phyloP scores from a whole-genome alignment of 2,113 vertebrate genomes.

The Junco hyemalis region DNA sequence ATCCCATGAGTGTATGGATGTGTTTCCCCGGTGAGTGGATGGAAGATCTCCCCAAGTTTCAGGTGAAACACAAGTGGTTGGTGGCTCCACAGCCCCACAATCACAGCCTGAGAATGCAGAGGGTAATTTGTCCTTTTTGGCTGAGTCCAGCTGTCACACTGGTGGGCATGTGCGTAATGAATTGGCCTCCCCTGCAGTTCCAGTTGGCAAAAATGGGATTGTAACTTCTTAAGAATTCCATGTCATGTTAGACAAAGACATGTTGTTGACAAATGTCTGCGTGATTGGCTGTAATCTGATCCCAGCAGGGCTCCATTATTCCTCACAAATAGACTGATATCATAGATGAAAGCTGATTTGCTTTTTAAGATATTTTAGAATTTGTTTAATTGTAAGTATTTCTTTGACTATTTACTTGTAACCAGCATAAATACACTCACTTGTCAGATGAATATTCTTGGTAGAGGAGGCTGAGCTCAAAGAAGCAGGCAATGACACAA shows the following conservation, averaged over 20 bases:
- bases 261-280: neutral
- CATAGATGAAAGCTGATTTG: neutral
- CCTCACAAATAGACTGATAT: neutral
- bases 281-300: neutral
- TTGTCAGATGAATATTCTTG: neutral
- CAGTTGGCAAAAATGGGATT: neutral
- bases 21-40: neutral
- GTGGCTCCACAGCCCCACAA: neutral
- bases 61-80: neutral
- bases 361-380: neutral
- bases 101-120: neutral
- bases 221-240: neutral
- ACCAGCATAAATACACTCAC: neutral
- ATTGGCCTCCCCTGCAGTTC: neutral
- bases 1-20: neutral
- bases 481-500: neutral
- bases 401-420: neutral
- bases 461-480: neutral
- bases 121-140: neutral
- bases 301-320: neutral
- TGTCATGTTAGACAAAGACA: neutral
- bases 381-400: neutral
- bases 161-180: accelerated
- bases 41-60: neutral
- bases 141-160: neutral